Evolutionary conservation across 2,888 invertebrate species (phyloP), one percentile per base, ranked within the genome.

Genomic region (Cremastinae sp.): DNA sequence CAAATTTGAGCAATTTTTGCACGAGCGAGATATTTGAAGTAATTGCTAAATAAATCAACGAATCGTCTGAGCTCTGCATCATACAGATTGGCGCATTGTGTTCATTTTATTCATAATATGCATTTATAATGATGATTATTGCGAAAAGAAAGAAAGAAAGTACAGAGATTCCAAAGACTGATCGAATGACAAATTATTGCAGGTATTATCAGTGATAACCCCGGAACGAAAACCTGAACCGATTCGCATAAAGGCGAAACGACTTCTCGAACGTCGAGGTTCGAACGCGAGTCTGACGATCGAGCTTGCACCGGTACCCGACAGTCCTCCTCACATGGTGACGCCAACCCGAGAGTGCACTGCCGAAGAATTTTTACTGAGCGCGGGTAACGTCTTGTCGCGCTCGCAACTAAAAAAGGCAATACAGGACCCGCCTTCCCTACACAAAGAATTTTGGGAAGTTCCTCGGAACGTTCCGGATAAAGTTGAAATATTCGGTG

Each of bases 381-480:
- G 92, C 45, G 92, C 92, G 10, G 91, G 92, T 3, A 92, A 92
- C 78, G 86, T 91, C 62, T 84, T 93, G 78, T 91, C 91, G 14
- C 87, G 92, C 47, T 85, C 90, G 12, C 91, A 92, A 82, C 85
- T 93, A 51, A 87, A 90, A 47, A 90, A 90, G 74, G 90, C 90
- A 62, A 83, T 92, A 12, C 90, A 89, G 75, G 91, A 92, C 82
- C 90, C 91, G 0, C 83, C 89, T 51, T 88, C 90, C 78, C 87
- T 98, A 64, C 95, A 96, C 86, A 95, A 96, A 84, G 97, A 98
- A 89, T 98, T 98, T 87, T 97, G 97, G 97, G 97, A 97, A 89
- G 94, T 98, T 85, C 97, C 97, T 0, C 93, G 96, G 75, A 98
- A 98, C 90, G 94, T 96, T 80, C 97, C 97, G 80, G 97, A 97